These are phyloP conservation scores for Elephas maximus DNA, from an alignment of 2,113 vertebrate species.

Conservation along the genomic window DNA sequence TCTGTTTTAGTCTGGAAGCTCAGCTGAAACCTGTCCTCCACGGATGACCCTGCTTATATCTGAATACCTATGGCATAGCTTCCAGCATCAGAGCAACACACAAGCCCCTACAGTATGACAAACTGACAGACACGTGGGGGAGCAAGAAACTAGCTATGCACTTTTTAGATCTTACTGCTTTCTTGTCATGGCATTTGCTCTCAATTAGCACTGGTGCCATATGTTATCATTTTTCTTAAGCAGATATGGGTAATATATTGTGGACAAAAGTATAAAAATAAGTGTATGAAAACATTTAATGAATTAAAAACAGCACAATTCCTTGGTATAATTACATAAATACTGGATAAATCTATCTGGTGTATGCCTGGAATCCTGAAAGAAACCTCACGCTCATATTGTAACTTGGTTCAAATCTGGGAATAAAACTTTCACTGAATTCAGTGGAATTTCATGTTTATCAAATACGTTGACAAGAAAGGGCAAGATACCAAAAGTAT, in stretches of 20 bases:
- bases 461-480: not conserved
- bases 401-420: not conserved
- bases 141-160: not conserved
- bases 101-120: too few species aligned
- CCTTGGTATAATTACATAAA: not conserved
- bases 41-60: too few species aligned
- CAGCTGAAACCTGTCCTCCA: too few species aligned
- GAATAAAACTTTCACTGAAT: not conserved
- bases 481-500: not conserved
- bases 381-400: not conserved
- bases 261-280: not conserved
- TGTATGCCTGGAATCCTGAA: not conserved
- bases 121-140: too few species aligned
- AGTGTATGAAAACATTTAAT: not conserved
- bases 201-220: not conserved
- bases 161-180: not conserved
- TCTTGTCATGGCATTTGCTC: not conserved
- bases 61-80: too few species aligned
- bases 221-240: constrained; percentile 27
- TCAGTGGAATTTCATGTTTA: not conserved
- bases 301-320: not conserved
- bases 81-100: too few species aligned
- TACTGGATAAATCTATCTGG: not conserved
- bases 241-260: not conserved
- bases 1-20: too few species aligned